phyloP scores from a whole-genome alignment of 2,113 vertebrate species.

The Phalacrocorax brasilianus region DNA sequence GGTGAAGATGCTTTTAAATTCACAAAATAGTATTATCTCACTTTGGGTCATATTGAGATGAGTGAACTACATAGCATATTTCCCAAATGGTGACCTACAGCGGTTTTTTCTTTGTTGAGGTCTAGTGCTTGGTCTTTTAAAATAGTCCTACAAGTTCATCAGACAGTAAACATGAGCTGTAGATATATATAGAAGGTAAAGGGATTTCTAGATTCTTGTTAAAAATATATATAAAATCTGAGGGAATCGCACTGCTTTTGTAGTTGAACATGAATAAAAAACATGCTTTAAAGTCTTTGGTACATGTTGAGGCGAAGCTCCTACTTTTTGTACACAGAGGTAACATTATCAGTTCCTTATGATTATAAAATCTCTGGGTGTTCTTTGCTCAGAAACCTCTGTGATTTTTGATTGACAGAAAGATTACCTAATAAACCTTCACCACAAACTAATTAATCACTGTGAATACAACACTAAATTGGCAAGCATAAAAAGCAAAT shows the following conservation, averaged over 20 bases:
- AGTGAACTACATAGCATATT: neutral
- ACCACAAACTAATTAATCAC: constrained; percentile 81
- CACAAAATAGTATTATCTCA: neutral
- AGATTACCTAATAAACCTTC: constrained; percentile 78
- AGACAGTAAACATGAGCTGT: neutral
- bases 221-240: constrained; percentile 24
- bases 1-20: neutral
- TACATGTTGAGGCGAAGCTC: neutral
- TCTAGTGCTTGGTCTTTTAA: neutral
- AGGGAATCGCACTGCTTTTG: neutral
- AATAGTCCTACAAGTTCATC: neutral
- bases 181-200: neutral
- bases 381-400: constrained; percentile 41
- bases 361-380: constrained; percentile 41
- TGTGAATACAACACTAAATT: constrained; percentile 74
- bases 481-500: constrained; percentile 75
- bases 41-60: neutral
- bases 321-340: neutral
- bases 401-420: constrained; percentile 75
- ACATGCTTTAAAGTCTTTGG: neutral
- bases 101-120: neutral
- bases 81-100: neutral
- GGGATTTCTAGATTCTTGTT: constrained; percentile 15
- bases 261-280: neutral
- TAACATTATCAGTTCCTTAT: constrained; percentile 12